Percentiles rank a stretch among this genome's conserved stretches.
phyloP scores from a whole-genome alignment of 2,797 vertebrate genomes.

The Enteromius mattozi region DNA sequence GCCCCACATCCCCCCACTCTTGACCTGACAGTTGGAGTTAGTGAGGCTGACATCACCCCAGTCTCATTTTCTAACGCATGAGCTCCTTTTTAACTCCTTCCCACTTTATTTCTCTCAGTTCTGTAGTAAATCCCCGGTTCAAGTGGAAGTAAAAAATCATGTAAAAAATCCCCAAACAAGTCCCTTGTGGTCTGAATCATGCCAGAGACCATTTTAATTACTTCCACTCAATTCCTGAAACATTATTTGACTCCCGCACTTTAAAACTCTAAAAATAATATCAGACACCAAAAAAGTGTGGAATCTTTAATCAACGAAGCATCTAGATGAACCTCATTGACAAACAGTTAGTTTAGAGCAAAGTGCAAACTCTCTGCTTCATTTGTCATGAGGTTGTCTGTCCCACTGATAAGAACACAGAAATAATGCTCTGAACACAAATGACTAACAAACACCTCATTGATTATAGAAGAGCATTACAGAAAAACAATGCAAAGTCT shows the following conservation, averaged over 20 bases:
- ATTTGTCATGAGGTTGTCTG: conserved; percentile 34
- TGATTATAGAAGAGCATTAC: conserved; percentile 36
- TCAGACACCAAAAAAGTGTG: not conserved
- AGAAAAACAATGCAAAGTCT: not conserved
- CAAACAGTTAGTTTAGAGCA: not conserved
- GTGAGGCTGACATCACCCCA: conserved; percentile 37
- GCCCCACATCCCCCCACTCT: not conserved
- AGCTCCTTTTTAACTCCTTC: not conserved
- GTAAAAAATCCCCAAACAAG: conserved; percentile 22
- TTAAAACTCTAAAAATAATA: not conserved
- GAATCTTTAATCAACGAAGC: not conserved
- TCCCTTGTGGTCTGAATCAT: not conserved
- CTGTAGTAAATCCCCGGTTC: conserved; percentile 18
- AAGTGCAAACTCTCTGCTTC: conserved; percentile 24
- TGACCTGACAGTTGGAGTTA: conserved; percentile 8
- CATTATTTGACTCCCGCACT: not conserved
- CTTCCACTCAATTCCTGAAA: not conserved
- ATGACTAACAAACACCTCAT: not conserved
- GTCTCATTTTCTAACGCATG: conserved; percentile 1
- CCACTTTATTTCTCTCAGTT: conserved; percentile 41
- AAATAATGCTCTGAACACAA: not conserved
- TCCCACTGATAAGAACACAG: conserved; percentile 43
- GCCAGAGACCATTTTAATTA: not conserved
- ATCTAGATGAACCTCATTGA: conserved; percentile 1
- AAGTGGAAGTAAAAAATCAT: conserved; percentile 25